Conservation (phyloP, 2,888 invertebrate species). For the Acrocyrtus sp. region DNA sequence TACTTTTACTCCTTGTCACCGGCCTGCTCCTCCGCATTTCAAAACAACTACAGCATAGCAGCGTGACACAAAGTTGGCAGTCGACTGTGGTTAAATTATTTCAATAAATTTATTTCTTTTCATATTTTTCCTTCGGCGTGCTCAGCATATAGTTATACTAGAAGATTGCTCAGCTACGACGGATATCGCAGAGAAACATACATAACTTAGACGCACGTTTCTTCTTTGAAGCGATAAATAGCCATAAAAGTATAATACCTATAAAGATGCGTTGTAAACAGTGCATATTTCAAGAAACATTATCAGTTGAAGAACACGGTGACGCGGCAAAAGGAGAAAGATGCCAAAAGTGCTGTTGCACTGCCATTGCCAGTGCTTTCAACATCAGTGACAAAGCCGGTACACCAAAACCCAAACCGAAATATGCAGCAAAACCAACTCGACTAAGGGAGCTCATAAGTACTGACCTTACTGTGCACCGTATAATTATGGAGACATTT, state of each 20-base stretch:
- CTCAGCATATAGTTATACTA: no score
- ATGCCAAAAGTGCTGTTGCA: conserved; percentile 3
- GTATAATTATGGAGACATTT: conserved; percentile 22
- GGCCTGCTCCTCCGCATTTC: conserved; percentile 22
- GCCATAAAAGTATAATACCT: no score
- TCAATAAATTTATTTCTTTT: conserved; percentile 26
- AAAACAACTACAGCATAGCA: no score
- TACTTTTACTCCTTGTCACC: no score
- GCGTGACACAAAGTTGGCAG: conserved; percentile 24
- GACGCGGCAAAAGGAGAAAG: neutral
- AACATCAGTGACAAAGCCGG: neutral
- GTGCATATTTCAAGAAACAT: conserved; percentile 9
- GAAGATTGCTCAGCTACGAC: neutral
- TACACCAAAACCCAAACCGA: no score
- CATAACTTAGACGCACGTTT: no score
- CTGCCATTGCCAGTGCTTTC: neutral
- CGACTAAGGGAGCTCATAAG: conserved; percentile 1
- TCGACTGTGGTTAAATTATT: neutral
- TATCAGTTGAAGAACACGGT: neutral
- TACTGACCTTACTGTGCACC: neutral
- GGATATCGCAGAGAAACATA: no score
- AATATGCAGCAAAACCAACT: conserved; percentile 3
- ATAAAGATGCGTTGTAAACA: conserved; percentile 18
- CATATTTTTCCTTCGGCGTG: no score
- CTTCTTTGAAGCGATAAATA: no score